Percentiles rank a stretch among this genome's conserved stretches.
Evolutionary conservation across 1,140 invertebrate genomes (phyloP).

Genomic region (Hermetia illucens): DNA sequence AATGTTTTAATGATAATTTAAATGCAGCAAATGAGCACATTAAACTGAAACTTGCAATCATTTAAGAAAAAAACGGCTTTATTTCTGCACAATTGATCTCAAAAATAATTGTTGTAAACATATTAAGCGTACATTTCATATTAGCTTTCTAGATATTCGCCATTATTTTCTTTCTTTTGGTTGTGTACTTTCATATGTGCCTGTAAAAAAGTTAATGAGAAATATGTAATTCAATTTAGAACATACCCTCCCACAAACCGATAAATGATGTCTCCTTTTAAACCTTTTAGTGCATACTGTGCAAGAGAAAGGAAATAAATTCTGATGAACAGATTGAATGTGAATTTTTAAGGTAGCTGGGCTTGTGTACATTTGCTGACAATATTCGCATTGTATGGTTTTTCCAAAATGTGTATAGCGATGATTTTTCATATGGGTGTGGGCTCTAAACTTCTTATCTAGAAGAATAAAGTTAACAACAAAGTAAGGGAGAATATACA

Average conservation of each 20-base stretch:
- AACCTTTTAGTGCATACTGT: constrained; percentile 7
- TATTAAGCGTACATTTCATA: background rate
- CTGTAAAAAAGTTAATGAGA: constrained; percentile 4
- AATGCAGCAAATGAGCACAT: background rate
- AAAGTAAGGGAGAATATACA: background rate
- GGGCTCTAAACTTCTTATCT: constrained; percentile 6
- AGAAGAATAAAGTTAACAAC: constrained; percentile 2
- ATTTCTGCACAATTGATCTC: background rate
- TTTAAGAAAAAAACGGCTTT: background rate
- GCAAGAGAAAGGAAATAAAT: constrained; percentile 6
- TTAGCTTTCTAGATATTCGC: too few species aligned
- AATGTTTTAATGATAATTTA: background rate
- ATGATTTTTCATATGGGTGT: constrained; percentile 8
- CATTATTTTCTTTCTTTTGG: constrained; percentile 3
- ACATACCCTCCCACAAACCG: constrained; percentile 1
- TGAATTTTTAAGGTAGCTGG: constrained; percentile 6
- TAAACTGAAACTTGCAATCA: background rate
- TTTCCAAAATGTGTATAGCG: constrained; percentile 5
- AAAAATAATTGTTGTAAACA: background rate
- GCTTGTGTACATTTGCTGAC: constrained; percentile 8
- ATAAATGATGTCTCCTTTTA: constrained; percentile 9
- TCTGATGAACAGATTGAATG: constrained; percentile 4
- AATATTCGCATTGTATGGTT: constrained; percentile 6
- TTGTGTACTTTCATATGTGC: constrained; percentile 7
- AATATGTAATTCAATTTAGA: background rate